A percentile compares a stretch with the other conserved stretches of the same genome.
Conservation (phyloP, 2,888 invertebrate species). For the Calliopum simillimum region DNA sequence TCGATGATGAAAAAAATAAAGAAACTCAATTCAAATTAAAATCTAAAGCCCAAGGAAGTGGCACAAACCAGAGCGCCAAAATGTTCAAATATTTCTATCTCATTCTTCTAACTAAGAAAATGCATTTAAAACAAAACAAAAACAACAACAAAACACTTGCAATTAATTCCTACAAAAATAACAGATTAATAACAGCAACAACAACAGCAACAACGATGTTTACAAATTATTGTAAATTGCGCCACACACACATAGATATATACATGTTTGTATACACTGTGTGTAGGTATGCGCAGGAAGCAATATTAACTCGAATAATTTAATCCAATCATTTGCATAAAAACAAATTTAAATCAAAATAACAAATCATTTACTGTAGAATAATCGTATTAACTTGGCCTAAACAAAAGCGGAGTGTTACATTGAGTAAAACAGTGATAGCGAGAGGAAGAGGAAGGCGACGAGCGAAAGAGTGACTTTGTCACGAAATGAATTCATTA, state of each 20-base stretch:
- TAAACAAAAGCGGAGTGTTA: neutral
- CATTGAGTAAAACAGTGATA: neutral
- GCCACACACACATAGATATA: neutral
- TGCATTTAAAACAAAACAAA: conserved; percentile 27
- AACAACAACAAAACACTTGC: conserved; percentile 21
- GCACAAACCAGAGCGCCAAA: conserved; percentile 28
- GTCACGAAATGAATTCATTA: too few species aligned
- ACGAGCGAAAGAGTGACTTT: neutral
- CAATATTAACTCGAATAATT: neutral
- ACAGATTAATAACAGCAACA: conserved; percentile 26
- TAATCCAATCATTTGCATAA: conserved; percentile 22
- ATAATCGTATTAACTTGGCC: neutral
- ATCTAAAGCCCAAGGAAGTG: too few species aligned
- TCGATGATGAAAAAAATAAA: too few species aligned
- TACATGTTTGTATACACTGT: neutral
- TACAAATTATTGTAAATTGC: conserved; percentile 1
- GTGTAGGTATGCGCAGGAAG: conserved; percentile 2
- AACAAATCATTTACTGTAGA: conserved; percentile 25
- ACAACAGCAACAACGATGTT: conserved; percentile 5
- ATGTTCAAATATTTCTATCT: conserved; percentile 30
- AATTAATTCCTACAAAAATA: conserved; percentile 33
- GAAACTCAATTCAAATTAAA: too few species aligned
- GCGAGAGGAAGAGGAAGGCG: neutral
- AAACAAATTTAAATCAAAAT: conserved; percentile 11
- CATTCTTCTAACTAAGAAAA: conserved; percentile 21